Percentiles rank a stretch among this genome's conserved stretches.
phyloP scores from a whole-genome alignment of 2,797 vertebrate genomes.

The Pseudochirops cupreus region DNA sequence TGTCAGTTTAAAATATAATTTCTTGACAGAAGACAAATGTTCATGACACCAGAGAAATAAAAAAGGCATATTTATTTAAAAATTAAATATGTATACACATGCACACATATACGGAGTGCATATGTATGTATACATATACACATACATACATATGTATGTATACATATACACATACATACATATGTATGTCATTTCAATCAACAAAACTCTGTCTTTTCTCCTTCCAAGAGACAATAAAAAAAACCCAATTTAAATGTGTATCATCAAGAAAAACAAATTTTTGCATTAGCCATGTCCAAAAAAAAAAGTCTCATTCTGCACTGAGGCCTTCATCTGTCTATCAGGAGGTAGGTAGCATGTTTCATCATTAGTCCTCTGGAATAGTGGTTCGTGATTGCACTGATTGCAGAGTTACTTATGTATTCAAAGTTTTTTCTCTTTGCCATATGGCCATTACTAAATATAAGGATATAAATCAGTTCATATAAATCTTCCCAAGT shows the following conservation, averaged over 20 bases:
- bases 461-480: too few species aligned
- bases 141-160: neutral
- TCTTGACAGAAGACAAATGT: constrained; percentile 19
- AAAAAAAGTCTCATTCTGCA: neutral
- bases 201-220: neutral
- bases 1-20: constrained; percentile 2
- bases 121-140: neutral
- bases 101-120: too few species aligned
- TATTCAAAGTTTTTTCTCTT: too few species aligned
- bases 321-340: neutral
- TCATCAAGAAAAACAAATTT: neutral
- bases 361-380: neutral
- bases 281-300: neutral
- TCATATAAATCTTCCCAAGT: neutral
- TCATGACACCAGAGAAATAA: neutral
- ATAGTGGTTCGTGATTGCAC: too few species aligned
- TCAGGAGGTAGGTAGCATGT: neutral
- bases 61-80: neutral
- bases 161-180: too few species aligned
- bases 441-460: too few species aligned
- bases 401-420: too few species aligned
- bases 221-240: neutral
- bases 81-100: neutral
- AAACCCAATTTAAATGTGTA: neutral
- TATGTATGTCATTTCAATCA: neutral